Evolutionary conservation across 2,888 invertebrate species (phyloP).

Genomic region (Pelosia muscerda): DNA sequence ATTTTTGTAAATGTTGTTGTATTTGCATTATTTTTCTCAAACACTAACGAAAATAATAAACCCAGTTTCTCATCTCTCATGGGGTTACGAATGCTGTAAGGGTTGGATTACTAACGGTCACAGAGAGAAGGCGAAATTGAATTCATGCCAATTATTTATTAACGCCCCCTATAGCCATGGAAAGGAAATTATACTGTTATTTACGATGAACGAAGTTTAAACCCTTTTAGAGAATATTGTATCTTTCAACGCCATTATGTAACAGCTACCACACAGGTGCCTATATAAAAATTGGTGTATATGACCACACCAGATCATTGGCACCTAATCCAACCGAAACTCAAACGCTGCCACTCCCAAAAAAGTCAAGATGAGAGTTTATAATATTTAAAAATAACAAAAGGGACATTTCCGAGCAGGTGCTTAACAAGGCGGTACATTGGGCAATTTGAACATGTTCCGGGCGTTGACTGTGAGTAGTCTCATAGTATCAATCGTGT

Average conservation of each 20-base stretch:
- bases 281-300: too few species aligned
- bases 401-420: too few species aligned
- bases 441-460: not conserved
- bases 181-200: constrained; percentile 1
- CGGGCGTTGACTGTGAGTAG: not conserved
- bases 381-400: too few species aligned
- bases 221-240: not conserved
- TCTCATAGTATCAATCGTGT: not conserved
- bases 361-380: too few species aligned
- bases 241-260: too few species aligned
- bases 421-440: too few species aligned
- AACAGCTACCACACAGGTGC: not conserved
- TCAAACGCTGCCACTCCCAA: too few species aligned
- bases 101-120: not conserved
- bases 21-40: not conserved
- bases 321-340: not conserved
- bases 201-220: not conserved
- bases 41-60: not conserved
- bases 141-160: not conserved
- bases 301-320: too few species aligned
- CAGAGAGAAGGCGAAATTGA: not conserved
- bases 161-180: not conserved
- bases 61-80: not conserved
- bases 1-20: too few species aligned
- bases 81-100: constrained; percentile 1